Evolutionary conservation across 2,797 vertebrate species (phyloP).

Genomic region (Erpetoichthys calabaricus): DNA sequence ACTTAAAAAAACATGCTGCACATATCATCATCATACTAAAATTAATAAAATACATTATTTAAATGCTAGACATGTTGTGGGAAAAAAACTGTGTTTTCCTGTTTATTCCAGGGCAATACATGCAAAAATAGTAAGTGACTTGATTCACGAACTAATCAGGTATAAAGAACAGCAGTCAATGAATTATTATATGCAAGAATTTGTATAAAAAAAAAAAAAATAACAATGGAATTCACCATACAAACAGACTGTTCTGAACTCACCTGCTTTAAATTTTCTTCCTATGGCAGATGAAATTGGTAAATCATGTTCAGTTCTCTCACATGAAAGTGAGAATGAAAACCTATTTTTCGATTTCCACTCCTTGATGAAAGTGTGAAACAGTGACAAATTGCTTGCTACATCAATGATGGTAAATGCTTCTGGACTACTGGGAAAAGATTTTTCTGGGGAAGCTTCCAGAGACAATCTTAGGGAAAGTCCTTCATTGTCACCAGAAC

Average conservation of each 20-base stretch:
- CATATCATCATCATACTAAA: no score
- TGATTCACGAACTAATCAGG: no score
- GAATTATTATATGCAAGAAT: slow-evolving; percentile 4
- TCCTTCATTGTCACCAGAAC: slow-evolving; percentile 31
- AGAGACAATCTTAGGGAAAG: slow-evolving; percentile 66
- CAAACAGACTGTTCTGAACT: slow-evolving; percentile 11
- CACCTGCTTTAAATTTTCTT: slow-evolving; percentile 67
- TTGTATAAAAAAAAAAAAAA: slow-evolving; percentile 3
- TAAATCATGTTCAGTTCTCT: slow-evolving; percentile 40
- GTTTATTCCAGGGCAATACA: not conserved
- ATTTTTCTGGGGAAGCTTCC: slow-evolving; percentile 32
- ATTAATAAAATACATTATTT: no score
- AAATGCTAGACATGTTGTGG: no score
- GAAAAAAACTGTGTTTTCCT: not conserved
- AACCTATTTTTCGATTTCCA: slow-evolving; percentile 70
- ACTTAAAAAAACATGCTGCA: no score
- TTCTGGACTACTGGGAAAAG: slow-evolving; percentile 45
- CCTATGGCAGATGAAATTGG: slow-evolving; percentile 50
- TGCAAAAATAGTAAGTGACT: not conserved
- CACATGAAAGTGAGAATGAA: slow-evolving; percentile 74
- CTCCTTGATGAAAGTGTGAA: slow-evolving; percentile 74
- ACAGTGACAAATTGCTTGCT: slow-evolving; percentile 68
- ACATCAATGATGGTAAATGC: slow-evolving; percentile 81
- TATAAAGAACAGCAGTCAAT: no score
- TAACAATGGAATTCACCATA: not conserved